Evolutionary conservation across 2,113 vertebrate genomes (phyloP).

Genomic region (Theristicus caerulescens): DNA sequence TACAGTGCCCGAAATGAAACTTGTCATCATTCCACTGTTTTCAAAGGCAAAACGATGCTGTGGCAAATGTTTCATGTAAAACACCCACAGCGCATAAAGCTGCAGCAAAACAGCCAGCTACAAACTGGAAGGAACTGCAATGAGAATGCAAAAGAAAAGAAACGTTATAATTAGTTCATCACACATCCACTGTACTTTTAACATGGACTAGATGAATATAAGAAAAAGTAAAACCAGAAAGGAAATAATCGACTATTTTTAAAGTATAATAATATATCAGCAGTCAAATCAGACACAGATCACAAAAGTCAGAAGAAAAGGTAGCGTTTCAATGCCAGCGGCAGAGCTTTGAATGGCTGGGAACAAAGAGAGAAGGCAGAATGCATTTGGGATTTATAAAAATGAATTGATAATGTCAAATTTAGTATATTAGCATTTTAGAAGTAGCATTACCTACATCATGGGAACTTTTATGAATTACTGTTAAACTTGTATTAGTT

Average conservation of each 20-base stretch:
- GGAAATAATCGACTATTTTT: background rate
- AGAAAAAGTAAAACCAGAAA: background rate
- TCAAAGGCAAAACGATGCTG: background rate
- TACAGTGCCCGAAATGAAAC: background rate
- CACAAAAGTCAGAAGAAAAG: background rate
- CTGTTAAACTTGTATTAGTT: background rate
- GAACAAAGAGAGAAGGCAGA: background rate
- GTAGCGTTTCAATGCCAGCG: background rate
- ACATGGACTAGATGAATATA: background rate
- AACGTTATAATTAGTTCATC: background rate
- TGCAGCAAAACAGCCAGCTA: background rate
- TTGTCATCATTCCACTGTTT: background rate
- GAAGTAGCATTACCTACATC: background rate
- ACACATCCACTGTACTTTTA: background rate
- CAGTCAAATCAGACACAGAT: background rate
- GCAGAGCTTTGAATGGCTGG: background rate
- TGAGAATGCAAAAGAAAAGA: background rate
- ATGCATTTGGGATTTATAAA: background rate
- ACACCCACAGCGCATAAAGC: background rate
- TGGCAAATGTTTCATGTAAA: background rate
- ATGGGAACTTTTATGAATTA: background rate
- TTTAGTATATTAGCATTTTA: background rate
- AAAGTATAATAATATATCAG: background rate
- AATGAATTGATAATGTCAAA: background rate
- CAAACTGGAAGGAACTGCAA: background rate